Conservation (phyloP, 2,797 vertebrate species). For the Gambusia yucatana region DNA sequence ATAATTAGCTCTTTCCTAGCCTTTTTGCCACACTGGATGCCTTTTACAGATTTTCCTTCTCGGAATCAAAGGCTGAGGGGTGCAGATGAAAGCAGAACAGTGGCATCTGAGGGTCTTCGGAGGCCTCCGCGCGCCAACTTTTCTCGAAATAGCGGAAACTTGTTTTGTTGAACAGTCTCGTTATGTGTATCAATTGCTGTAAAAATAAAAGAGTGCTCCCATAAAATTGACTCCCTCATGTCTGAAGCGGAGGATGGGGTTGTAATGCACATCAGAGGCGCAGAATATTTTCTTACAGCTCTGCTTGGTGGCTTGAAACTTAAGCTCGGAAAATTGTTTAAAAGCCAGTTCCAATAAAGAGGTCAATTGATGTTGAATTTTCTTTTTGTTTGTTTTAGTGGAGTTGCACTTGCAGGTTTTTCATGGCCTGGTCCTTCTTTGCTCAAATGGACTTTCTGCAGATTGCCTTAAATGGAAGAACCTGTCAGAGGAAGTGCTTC, state of each 20-base stretch:
- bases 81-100: constrained; percentile 30
- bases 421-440: neutral
- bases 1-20: constrained; percentile 62
- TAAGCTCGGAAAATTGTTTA: neutral
- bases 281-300: neutral
- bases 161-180: constrained; percentile 45
- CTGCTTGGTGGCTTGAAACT: neutral
- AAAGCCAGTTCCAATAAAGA: neutral
- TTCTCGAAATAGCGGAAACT: constrained; percentile 41
- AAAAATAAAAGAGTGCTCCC: constrained; percentile 29
- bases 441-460: neutral
- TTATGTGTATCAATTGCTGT: constrained; percentile 51
- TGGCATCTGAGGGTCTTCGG: constrained; percentile 46
- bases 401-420: neutral
- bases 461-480: neutral
- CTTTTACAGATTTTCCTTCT: constrained; percentile 55
- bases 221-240: constrained; percentile 35
- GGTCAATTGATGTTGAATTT: neutral
- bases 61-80: constrained; percentile 50
- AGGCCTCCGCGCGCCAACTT: constrained; percentile 12
- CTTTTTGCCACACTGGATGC: constrained; percentile 55
- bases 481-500: neutral
- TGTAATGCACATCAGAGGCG: neutral
- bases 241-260: neutral
- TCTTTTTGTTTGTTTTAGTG: neutral